Evolutionary conservation across 2,888 invertebrate species (phyloP), one percentile per base, ranked within the genome.

Genomic region (Pollenia angustigena): DNA sequence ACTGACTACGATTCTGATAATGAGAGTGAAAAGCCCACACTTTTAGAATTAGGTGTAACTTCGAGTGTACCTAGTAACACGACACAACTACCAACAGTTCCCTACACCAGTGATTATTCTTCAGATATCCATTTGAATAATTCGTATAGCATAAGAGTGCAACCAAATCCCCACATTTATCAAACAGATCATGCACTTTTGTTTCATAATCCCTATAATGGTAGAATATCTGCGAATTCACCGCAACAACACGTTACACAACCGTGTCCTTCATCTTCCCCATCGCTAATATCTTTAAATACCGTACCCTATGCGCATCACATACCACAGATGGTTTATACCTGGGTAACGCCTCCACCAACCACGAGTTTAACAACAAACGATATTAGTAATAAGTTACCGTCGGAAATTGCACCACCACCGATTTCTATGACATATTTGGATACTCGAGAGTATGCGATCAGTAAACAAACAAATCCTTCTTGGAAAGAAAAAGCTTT

Each of bases 401-500:
- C 50, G 11, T 66, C 89, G 60, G 92, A 92, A 42, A 87, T 91
- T 11, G 92, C 92, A 48, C 92, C 92, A 32, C 90, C 92, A 9
- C 90, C 92, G 11, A 89, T 90, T 74, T 91, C 90, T 66, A 90
- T 91, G 89, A 88, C 88, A 11, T 92, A 92, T 68, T 62, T 82
- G 2, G 88, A 89, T 14, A 85, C 72, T 40, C 88, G 88, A 3
- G 92, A 92, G 71, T 89, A 92, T 72, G 83, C 88, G 1, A 92
- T 92, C 14, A 89, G 89, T 40, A 92, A 92, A 87, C 92, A 92
- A 74, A 89, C 90, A 50, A 93, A 93, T 90, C 91, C 91, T 91
- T 94, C 94, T 52, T 95, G 95, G 95, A 95, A 95, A 89, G 95
- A 95, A 87, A 93, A 95, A 66, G 95, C 95, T 1, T 88, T 95